Evolutionary conservation across 1,140 invertebrate species (phyloP).

Genomic region (Tachypleus tridentatus): DNA sequence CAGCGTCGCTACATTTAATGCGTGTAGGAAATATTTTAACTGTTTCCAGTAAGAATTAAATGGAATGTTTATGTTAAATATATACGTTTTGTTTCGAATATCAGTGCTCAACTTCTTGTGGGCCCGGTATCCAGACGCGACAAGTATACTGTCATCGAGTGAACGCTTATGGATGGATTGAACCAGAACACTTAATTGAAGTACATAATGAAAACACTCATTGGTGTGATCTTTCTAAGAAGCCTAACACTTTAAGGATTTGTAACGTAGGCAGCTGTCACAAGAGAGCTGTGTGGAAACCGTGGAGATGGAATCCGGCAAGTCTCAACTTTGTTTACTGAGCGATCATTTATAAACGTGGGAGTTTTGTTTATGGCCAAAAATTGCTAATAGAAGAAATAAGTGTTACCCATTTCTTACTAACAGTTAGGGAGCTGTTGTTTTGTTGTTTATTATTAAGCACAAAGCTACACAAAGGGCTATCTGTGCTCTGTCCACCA

Average conservation of each 20-base stretch:
- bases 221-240: constrained; percentile 36
- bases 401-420: not conserved
- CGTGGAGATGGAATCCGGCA: constrained; percentile 48
- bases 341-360: not conserved
- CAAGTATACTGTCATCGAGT: constrained; percentile 51
- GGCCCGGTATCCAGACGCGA: constrained; percentile 56
- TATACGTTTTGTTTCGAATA: constrained; percentile 15
- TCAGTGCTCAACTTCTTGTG: constrained; percentile 75
- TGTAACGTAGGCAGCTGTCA: constrained; percentile 48
- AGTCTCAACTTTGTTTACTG: constrained; percentile 6
- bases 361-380: not conserved
- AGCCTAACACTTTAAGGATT: constrained; percentile 27
- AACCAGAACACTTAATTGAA: constrained; percentile 31
- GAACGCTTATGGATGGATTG: constrained; percentile 43
- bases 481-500: no score
- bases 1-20: no score
- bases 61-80: no score
- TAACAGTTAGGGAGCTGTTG: not conserved
- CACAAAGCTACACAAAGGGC: no score
- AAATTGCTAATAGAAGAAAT: no score
- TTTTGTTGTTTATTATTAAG: no score
- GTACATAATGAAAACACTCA: constrained; percentile 1
- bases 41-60: no score
- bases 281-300: constrained; percentile 44
- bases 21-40: no score